phyloP scores from a whole-genome alignment of 2,888 invertebrate species.

The Pseudanteris insignis region DNA sequence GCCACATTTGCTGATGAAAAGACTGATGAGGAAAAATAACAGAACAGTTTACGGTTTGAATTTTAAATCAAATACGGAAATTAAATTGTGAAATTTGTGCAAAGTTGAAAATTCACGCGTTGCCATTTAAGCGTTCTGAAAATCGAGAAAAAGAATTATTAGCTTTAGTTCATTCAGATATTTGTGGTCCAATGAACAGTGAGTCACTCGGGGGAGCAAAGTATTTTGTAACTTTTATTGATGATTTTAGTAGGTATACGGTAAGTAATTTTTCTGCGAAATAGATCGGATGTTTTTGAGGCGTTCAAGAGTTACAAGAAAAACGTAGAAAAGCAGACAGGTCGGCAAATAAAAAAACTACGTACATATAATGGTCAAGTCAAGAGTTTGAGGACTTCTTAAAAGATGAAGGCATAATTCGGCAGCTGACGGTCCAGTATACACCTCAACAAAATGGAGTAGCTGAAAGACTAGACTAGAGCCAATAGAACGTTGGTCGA shows the following conservation, averaged over 20 bases:
- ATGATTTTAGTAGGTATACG: constrained; percentile 27
- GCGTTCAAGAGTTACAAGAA: constrained; percentile 36
- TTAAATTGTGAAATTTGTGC: constrained; percentile 33
- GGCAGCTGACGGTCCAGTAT: constrained; percentile 47
- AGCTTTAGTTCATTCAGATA: constrained; percentile 45
- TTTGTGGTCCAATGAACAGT: constrained; percentile 43
- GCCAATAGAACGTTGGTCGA: constrained; percentile 52
- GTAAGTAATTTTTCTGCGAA: constrained; percentile 18
- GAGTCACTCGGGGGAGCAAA: constrained; percentile 37
- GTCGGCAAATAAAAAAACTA: constrained; percentile 21
- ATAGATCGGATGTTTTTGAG: constrained; percentile 24
- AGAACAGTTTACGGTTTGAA: constrained; percentile 29
- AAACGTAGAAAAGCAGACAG: constrained; percentile 27
- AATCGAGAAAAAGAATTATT: constrained; percentile 30
- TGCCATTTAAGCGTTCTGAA: constrained; percentile 31
- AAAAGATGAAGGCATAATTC: constrained; percentile 23
- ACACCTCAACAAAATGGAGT: constrained; percentile 54
- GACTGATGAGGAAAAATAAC: background rate
- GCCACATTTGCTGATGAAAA: constrained; percentile 1
- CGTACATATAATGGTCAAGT: constrained; percentile 40
- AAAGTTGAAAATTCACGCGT: constrained; percentile 38
- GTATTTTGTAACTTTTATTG: constrained; percentile 42
- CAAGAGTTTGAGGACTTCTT: constrained; percentile 26
- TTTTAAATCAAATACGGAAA: constrained; percentile 3
- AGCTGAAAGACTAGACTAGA: constrained; percentile 50